These are phyloP conservation scores for Uria lomvia DNA, from an alignment of 2,113 vertebrate genomes.

Conservation along the genomic window DNA sequence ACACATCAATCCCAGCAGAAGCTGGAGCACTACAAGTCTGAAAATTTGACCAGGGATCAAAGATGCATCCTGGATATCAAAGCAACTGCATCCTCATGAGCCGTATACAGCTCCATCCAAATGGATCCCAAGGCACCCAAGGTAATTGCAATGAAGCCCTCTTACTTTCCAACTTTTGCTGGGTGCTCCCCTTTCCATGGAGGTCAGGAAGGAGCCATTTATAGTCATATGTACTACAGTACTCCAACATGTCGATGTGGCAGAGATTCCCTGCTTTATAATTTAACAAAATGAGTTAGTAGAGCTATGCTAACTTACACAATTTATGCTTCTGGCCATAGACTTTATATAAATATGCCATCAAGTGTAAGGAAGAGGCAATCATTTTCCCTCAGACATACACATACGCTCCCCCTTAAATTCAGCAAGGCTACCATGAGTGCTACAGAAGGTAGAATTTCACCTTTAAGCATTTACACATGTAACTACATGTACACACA, in stretches of 20 bases:
- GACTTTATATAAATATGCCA: background rate
- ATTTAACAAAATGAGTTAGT: background rate
- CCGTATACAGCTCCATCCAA: background rate
- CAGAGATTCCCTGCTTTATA: background rate
- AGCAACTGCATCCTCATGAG: background rate
- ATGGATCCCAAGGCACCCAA: fast-evolving
- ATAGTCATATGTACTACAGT: background rate
- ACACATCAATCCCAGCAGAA: background rate
- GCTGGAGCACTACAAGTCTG: background rate
- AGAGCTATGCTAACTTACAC: background rate
- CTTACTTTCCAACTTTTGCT: background rate
- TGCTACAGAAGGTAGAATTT: background rate
- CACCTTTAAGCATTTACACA: background rate
- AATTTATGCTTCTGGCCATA: background rate
- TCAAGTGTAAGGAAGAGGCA: fast-evolving
- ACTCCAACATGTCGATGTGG: background rate
- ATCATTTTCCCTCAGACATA: background rate
- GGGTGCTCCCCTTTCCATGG: background rate
- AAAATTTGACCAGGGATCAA: background rate
- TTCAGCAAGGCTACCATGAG: background rate
- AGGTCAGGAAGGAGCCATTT: background rate
- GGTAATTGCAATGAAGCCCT: background rate
- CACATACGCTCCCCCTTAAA: background rate
- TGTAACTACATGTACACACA: background rate
- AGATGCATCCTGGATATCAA: background rate